Percentiles rank a stretch among this genome's conserved stretches.
phyloP scores from a whole-genome alignment of 2,113 vertebrate species.

The Apistogramma diplotaenia region DNA sequence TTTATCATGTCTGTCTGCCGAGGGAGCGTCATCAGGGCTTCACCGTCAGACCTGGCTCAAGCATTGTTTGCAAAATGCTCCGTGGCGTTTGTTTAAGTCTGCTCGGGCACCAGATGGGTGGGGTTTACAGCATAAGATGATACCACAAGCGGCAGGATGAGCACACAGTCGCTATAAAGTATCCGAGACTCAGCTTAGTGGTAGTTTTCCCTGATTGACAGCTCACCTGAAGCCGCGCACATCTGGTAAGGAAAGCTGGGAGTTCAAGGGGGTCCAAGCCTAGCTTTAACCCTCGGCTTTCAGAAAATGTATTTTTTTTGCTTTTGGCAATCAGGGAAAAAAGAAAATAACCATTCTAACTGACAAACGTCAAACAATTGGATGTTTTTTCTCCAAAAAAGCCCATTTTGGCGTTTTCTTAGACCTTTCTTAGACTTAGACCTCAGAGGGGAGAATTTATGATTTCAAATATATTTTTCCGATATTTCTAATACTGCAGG shows the following conservation, averaged over 20 bases:
- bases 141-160: constrained; percentile 54
- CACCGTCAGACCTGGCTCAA: constrained; percentile 61
- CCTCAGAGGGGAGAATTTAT: background rate
- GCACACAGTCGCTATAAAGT: constrained; percentile 53
- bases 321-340: background rate
- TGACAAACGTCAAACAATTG: background rate
- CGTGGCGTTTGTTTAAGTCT: constrained; percentile 54
- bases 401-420: too few relatives aligned
- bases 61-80: constrained; percentile 56
- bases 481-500: background rate
- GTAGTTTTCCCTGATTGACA: constrained; percentile 34
- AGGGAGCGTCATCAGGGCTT: constrained; percentile 23
- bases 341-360: background rate
- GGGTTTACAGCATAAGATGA: constrained; percentile 52
- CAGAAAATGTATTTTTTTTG: background rate
- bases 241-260: constrained; percentile 22
- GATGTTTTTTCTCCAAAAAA: background rate
- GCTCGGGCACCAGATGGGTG: constrained; percentile 57
- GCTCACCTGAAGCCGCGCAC: constrained; percentile 55
- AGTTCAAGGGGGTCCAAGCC: background rate
- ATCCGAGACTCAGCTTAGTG: constrained; percentile 29
- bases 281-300: background rate
- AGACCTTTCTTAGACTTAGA: background rate
- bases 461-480: background rate
- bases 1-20: constrained; percentile 45